Base-by-base conservation (phyloP, 2,888 invertebrate genomes). In the Resseliella maxima region DNA sequence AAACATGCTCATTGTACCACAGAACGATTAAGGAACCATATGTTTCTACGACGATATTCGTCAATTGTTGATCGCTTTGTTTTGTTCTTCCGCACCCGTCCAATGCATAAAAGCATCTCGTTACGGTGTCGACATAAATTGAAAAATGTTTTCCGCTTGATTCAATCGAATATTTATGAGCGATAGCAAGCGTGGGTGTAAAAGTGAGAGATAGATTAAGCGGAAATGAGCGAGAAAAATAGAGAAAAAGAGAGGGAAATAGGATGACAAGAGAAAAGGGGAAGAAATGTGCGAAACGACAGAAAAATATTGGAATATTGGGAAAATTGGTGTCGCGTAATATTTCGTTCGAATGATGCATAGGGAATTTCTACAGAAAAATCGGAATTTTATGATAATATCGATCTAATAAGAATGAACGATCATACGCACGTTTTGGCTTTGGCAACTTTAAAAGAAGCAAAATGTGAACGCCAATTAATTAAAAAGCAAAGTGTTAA, bases 1-100 rank as follows among this genome's bases (percentile, higher is more conserved):
- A 72, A 72, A 31, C 35, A 72, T 18, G 35, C 18, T 31, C 72
- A 72, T 72, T 72, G 35, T 72, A 31, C n/a, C 46, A 18, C 46
- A 31, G 15, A 72, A 72, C 27, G 72, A 72, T 72, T 72, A 35
- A 31, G 72, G 35, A 72, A 72, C 72, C 72, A 72, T 72, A 72
- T 72, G 72, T 72, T n/a, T 72, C 15, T 5, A 31, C 15, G 72
- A 35, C 72, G 72, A 35, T 72, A 31, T 72, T 35, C 72, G 27
- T 72, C 72, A 72, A 72, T 72, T 72, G 72, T 72, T 72, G 31
- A 72, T 72, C 72, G 72, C 31, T 72, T 72, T 72, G 72, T 72
- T 72, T 72, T 72, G 27, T 15, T 31, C 3, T 31, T 18, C 59
- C 5, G 12, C 24, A 59, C 27, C 1, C 59, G 12, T 27, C 3